These are phyloP conservation scores for Asobara japonica DNA, from an alignment of 1,140 invertebrate genomes.

Conservation along the genomic window DNA sequence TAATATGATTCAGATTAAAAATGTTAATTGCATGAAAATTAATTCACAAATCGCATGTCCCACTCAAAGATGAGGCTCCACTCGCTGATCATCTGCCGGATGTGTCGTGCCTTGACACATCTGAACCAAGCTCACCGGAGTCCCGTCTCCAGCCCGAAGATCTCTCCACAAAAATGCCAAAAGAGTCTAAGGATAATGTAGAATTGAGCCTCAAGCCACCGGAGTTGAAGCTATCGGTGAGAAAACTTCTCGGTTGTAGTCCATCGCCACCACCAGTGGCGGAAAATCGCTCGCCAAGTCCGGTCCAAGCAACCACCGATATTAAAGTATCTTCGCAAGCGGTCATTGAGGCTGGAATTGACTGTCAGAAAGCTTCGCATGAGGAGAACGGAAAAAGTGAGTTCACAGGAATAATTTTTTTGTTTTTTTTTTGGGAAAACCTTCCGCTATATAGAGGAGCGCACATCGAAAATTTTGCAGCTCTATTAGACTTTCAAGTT, in stretches of 20 bases:
- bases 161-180: conserved; percentile 45
- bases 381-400: conserved; percentile 25
- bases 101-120: conserved; percentile 30
- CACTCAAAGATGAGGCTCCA: conserved; percentile 4
- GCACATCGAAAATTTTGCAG: too few relatives aligned
- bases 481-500: too few relatives aligned
- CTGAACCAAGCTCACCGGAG: conserved; percentile 50
- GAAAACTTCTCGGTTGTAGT: conserved; percentile 56
- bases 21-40: too few relatives aligned
- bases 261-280: conserved; percentile 52
- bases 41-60: background rate
- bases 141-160: conserved; percentile 55
- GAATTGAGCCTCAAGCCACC: conserved; percentile 47
- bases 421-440: background rate
- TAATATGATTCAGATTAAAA: too few relatives aligned
- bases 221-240: conserved; percentile 57
- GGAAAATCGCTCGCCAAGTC: conserved; percentile 44
- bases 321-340: conserved; percentile 37
- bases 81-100: conserved; percentile 37
- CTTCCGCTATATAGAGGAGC: too few relatives aligned
- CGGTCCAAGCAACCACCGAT: conserved; percentile 43
- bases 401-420: background rate
- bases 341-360: conserved; percentile 35
- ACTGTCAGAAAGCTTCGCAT: conserved; percentile 11
- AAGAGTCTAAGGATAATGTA: conserved; percentile 34